Evolutionary conservation across 2,113 vertebrate genomes (phyloP), one percentile per base, ranked within the genome.

Genomic region (Platysternon megacephalum): DNA sequence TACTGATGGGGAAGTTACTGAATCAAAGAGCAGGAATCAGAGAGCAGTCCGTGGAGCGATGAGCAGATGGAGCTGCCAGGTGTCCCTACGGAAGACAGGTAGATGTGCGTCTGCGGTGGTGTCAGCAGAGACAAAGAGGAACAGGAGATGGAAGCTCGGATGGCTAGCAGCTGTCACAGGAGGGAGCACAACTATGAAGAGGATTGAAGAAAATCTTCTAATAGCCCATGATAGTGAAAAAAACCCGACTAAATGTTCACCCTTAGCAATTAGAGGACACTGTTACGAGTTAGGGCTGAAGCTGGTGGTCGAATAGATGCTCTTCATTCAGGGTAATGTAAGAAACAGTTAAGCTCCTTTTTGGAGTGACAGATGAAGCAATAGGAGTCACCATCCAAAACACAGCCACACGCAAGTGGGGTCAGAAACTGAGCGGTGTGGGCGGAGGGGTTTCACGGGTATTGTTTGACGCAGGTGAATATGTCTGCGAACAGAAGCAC

Each of bases 281-380:
- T 82, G 4, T 2, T 87, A 0, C 42, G 48, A 28, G 28, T 8
- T 29, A 8, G 74, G 11, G 24, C 29, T 85, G n/a, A 56, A 93
- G 8, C 28, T 93, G 46, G 81, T 85, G 53, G 22, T 49, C 58
- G 81, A 51, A 88, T 87, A 81, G 55, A 42, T 84, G 87, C n/a
- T 7, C 16, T 10, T 11, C 7, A 5, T 39, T 88, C 87, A 87
- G 12, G 44, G 84, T 56, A 91, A 22, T 35, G 85, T 52, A 80
- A 19, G 56, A 84, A 16, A 42, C 78, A 89, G 12, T 2, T 85
- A 42, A 11, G 17, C 76, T 3, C 3, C 68, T 42, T 72, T 84
- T 6, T 26, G 51, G 5, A 90, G 0, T 52, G 2, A 14, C 9
- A 55, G 6, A 26, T 82, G 51, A 76, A 87, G 82, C 26, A 79